Percentiles rank a stretch among this genome's conserved stretches.
Evolutionary conservation across 2,888 invertebrate genomes (phyloP).

Genomic region (Polietes domitor): DNA sequence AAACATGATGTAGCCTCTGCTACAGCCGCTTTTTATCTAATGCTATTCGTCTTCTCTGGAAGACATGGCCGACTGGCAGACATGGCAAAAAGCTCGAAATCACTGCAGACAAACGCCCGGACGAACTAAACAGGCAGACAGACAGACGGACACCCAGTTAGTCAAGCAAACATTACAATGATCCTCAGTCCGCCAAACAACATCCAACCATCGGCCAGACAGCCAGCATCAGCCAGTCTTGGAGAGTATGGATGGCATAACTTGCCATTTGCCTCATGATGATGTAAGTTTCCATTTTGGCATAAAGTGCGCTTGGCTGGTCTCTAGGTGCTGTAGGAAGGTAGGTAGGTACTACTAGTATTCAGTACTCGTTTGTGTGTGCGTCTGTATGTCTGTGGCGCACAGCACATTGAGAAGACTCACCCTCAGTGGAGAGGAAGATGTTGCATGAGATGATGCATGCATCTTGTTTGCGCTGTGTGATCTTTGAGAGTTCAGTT

Average conservation of each 20-base stretch:
- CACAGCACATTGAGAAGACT: conserved; percentile 8
- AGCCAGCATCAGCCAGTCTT: conserved; percentile 28
- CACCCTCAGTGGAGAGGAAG: conserved; percentile 45
- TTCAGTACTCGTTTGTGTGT: no score
- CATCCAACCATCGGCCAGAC: not conserved
- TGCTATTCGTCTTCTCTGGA: conserved; percentile 31
- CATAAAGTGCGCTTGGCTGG: conserved; percentile 10
- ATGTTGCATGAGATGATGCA: conserved; percentile 26
- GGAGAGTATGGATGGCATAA: conserved; percentile 59
- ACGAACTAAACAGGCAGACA: conserved; percentile 28
- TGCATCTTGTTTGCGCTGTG: not conserved
- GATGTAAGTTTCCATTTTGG: conserved; percentile 60
- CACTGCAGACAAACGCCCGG: conserved; percentile 23
- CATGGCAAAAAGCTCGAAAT: conserved; percentile 50
- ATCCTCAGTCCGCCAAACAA: not conserved
- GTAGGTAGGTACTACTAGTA: not conserved
- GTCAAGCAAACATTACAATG: conserved; percentile 33
- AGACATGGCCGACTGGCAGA: conserved; percentile 35
- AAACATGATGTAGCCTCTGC: conserved; percentile 31
- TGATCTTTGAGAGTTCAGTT: conserved; percentile 38
- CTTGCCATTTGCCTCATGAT: conserved; percentile 56
- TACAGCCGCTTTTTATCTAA: conserved; percentile 23
- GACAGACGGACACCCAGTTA: conserved; percentile 50
- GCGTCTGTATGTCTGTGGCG: not conserved
- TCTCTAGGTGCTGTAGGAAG: not conserved